Conservation (phyloP, 2,888 invertebrate genomes). For the Liodrosophila aerea region DNA sequence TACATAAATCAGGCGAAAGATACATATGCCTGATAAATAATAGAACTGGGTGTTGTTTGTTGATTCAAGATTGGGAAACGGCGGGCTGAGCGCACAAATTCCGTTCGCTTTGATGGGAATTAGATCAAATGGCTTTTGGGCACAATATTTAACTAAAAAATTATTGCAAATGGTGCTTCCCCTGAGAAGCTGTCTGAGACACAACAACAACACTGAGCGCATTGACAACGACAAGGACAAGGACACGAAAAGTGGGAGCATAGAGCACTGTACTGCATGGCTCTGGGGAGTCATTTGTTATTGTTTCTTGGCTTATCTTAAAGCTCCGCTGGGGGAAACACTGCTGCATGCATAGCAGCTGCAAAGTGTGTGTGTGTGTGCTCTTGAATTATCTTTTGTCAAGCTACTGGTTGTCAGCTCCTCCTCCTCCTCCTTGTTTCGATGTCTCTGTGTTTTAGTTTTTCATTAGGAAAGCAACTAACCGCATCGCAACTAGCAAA, state of each 20-base stretch:
- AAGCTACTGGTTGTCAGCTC: neutral
- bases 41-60: slow-evolving; percentile 39
- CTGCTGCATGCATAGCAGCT: slow-evolving; percentile 27
- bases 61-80: slow-evolving; percentile 49
- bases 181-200: neutral
- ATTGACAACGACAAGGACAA: slow-evolving; percentile 7
- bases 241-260: slow-evolving; percentile 7
- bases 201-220: no score
- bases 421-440: neutral
- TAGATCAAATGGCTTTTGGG: slow-evolving; percentile 21
- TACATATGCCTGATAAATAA: slow-evolving; percentile 27
- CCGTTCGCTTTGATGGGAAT: slow-evolving; percentile 9
- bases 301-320: slow-evolving; percentile 68
- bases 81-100: slow-evolving; percentile 1
- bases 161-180: slow-evolving; percentile 34
- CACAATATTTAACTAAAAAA: slow-evolving; percentile 45
- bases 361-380: slow-evolving; percentile 29
- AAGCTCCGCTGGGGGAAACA: slow-evolving; percentile 26
- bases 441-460: slow-evolving; percentile 2
- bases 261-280: slow-evolving; percentile 11
- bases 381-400: slow-evolving; percentile 49
- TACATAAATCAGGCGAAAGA: neutral
- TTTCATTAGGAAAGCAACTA: slow-evolving; percentile 42
- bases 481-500: slow-evolving; percentile 10
- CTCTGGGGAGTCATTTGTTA: slow-evolving; percentile 71